Conservation (phyloP, 2,888 invertebrate genomes). For the Morpho deidamia region DNA sequence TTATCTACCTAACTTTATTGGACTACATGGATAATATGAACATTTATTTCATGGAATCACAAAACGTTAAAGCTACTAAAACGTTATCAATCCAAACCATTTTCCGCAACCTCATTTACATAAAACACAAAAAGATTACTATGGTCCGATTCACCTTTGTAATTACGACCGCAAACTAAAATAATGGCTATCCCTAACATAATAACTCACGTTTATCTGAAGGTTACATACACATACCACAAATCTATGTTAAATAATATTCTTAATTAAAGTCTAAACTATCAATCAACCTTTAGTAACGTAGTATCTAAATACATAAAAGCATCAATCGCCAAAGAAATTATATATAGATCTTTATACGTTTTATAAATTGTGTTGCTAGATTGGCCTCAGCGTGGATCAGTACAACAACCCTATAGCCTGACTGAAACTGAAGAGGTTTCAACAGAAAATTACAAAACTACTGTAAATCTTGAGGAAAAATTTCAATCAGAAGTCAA, state of each 20-base stretch:
- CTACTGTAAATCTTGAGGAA: slow-evolving; percentile 26
- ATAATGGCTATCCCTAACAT: slow-evolving; percentile 13
- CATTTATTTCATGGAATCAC: too few relatives aligned
- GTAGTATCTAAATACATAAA: too few relatives aligned
- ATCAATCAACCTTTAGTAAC: too few relatives aligned
- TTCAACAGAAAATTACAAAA: slow-evolving; percentile 18
- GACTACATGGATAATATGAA: too few relatives aligned
- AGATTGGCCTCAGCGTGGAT: slow-evolving; percentile 58
- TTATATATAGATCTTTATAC: background rate
- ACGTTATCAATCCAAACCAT: background rate
- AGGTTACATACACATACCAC: background rate
- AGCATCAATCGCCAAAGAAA: too few relatives aligned
- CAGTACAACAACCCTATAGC: slow-evolving; percentile 53
- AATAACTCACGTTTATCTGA: slow-evolving; percentile 26
- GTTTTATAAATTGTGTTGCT: slow-evolving; percentile 17
- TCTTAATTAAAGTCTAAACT: background rate
- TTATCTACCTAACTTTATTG: too few relatives aligned
- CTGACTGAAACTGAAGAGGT: slow-evolving; percentile 19
- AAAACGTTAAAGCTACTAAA: too few relatives aligned
- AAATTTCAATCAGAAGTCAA: slow-evolving; percentile 24
- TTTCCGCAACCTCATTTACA: background rate
- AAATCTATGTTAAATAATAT: background rate
- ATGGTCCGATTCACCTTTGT: slow-evolving; percentile 7
- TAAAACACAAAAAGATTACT: slow-evolving; percentile 10
- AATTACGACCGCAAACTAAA: slow-evolving; percentile 13